Conservation (phyloP, 2,888 invertebrate species). For the Dusona sp. region DNA sequence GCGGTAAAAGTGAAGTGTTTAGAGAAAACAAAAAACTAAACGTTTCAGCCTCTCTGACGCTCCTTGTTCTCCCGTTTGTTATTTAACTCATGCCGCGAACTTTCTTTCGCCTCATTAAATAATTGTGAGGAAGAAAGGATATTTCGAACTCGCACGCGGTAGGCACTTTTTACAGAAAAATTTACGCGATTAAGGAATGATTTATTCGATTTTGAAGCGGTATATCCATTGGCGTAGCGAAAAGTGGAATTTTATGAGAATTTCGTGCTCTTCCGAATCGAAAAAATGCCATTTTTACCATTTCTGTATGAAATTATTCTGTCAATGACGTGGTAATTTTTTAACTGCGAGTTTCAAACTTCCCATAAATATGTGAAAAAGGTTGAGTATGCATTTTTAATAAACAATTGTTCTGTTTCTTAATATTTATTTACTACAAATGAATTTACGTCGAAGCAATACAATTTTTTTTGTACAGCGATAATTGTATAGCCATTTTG, state of each 20-base stretch:
- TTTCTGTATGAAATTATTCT: background rate
- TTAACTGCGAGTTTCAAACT: background rate
- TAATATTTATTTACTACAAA: no score
- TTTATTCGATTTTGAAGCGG: background rate
- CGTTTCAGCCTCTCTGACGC: constrained; percentile 22
- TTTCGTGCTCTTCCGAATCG: background rate
- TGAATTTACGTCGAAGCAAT: no score
- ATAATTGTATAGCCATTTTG: background rate
- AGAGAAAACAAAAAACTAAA: constrained; percentile 26
- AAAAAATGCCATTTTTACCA: background rate
- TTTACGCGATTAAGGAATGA: background rate
- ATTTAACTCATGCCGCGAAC: constrained; percentile 40
- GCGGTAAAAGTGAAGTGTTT: constrained; percentile 36
- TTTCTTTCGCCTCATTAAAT: constrained; percentile 55
- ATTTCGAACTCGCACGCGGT: background rate
- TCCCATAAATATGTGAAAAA: background rate
- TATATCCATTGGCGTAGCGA: background rate
- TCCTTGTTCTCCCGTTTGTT: constrained; percentile 31
- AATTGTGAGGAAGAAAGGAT: constrained; percentile 17
- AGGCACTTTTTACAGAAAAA: background rate
- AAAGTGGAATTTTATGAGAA: background rate
- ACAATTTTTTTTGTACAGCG: background rate
- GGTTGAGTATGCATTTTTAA: background rate
- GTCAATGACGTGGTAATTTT: background rate
- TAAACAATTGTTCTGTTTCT: no score